phyloP scores from a whole-genome alignment of 2,113 vertebrate genomes.

The Callorhinus ursinus region DNA sequence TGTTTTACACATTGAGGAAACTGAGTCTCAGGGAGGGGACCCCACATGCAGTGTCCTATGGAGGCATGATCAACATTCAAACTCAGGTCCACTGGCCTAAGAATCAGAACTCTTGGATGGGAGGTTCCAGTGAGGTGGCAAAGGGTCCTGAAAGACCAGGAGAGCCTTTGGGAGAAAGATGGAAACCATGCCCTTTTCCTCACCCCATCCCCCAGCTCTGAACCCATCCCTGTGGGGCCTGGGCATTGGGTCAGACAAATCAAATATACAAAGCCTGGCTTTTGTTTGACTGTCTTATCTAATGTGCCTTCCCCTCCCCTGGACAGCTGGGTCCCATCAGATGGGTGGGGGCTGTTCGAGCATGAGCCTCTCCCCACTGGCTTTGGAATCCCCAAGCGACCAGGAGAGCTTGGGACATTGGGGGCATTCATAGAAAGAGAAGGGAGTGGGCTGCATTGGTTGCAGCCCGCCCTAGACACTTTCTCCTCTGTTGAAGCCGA shows the following conservation, averaged over 20 bases:
- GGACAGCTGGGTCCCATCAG: slow-evolving; percentile 71
- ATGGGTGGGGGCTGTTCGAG: neutral
- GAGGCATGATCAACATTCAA: neutral
- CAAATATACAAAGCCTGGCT: slow-evolving; percentile 68
- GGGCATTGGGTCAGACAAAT: slow-evolving; percentile 54
- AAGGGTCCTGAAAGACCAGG: neutral
- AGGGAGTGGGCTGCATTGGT: too few relatives aligned
- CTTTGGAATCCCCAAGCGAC: neutral
- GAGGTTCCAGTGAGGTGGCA: neutral
- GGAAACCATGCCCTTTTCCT: neutral
- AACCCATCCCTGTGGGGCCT: neutral
- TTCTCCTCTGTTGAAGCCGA: neutral
- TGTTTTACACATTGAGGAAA: neutral
- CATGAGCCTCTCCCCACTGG: neutral
- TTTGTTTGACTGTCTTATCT: slow-evolving; percentile 72
- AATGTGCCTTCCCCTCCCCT: neutral
- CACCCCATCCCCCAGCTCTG: neutral
- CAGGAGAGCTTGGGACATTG: neutral
- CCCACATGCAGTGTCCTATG: rapidly evolving
- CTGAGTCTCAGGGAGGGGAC: neutral
- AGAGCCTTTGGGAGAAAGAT: neutral
- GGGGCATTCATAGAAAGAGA: neutral
- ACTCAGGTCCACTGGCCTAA: neutral
- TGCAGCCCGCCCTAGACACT: neutral
- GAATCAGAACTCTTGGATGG: neutral